Conservation (phyloP, 2,113 vertebrate species). For the Pterophyllum scalare region DNA sequence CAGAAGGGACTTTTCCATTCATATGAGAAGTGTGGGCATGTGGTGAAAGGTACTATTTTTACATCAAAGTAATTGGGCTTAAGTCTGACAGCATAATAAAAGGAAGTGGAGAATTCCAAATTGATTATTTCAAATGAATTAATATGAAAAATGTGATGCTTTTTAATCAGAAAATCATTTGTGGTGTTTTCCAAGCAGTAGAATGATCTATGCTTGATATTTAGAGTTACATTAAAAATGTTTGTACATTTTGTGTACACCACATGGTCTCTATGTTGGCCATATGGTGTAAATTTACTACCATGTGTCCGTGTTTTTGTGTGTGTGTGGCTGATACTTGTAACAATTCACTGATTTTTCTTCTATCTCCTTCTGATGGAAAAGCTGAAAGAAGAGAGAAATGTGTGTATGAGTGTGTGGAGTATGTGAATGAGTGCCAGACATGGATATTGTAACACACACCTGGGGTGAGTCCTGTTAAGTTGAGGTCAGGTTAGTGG, state of each 20-base stretch:
- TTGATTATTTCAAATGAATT: neutral
- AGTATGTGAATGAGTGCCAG: constrained; percentile 47
- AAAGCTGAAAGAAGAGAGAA: constrained; percentile 15
- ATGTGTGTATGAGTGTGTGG: constrained; percentile 9
- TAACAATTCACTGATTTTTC: constrained; percentile 31
- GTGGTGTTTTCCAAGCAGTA: neutral
- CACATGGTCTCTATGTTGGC: neutral
- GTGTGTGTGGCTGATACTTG: neutral
- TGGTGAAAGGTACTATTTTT: neutral
- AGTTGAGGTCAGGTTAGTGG: constrained; percentile 57
- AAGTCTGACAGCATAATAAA: neutral
- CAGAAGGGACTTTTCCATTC: constrained; percentile 47
- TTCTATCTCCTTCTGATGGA: constrained; percentile 15
- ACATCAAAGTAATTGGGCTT: neutral
- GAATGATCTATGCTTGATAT: neutral
- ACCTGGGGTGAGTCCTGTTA: constrained; percentile 43
- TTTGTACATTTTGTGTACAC: neutral
- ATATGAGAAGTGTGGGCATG: neutral
- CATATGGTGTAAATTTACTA: neutral
- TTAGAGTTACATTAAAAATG: neutral
- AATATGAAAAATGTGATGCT: too few species aligned
- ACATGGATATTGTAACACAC: constrained; percentile 73
- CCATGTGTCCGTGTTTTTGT: constrained; percentile 9
- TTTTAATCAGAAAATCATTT: neutral
- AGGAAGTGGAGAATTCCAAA: neutral